These are phyloP conservation scores for Perithous albicinctus DNA, from an alignment of 2,888 invertebrate species.

Conservation along the genomic window DNA sequence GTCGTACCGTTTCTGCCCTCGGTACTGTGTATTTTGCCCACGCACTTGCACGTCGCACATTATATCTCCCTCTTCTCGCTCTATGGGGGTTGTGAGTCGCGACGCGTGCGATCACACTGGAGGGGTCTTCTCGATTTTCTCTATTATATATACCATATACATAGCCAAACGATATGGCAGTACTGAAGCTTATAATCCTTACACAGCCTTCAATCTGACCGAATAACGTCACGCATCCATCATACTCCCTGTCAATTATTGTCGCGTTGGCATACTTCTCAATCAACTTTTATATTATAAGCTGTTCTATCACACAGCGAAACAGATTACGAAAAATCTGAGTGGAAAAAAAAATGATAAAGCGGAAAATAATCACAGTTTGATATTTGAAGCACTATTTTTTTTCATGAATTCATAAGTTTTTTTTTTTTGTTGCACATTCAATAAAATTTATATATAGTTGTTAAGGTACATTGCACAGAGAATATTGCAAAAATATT, in stretches of 20 bases:
- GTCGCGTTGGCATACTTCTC: constrained; percentile 68
- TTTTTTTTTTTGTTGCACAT: no score
- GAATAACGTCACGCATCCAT: constrained; percentile 79
- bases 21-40: constrained; percentile 56
- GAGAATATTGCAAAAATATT: no score
- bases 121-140: constrained; percentile 40
- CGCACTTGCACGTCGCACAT: constrained; percentile 55
- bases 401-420: no score
- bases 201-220: constrained; percentile 61
- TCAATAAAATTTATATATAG: no score
- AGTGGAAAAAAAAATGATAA: no score
- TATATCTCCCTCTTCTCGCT: constrained; percentile 32
- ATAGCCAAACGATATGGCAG: not conserved
- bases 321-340: not conserved
- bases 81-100: constrained; percentile 23
- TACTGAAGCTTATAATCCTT: constrained; percentile 21
- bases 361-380: no score
- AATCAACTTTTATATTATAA: constrained; percentile 16
- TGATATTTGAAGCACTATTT: no score
- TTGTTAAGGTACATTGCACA: no score
- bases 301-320: not conserved
- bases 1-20: constrained; percentile 34
- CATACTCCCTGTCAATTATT: constrained; percentile 79
- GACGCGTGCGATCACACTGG: constrained; percentile 58
- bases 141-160: not conserved